Evolutionary conservation across 2,113 vertebrate genomes (phyloP).

Genomic region (Pseudopipra pipra): DNA sequence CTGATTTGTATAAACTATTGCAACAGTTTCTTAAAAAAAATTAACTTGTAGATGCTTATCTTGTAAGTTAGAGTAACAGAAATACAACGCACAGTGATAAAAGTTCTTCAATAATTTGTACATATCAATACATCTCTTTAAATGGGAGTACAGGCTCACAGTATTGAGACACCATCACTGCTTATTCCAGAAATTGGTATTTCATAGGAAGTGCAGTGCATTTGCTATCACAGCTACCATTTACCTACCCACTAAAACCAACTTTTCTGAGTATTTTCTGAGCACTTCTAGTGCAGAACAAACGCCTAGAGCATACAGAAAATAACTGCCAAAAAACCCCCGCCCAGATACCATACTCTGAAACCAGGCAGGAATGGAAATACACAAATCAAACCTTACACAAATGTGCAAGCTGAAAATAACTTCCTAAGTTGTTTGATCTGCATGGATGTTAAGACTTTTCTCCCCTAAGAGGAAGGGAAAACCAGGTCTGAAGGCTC

Average conservation of each 20-base stretch:
- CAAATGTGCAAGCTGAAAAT: fast-evolving
- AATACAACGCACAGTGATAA: neutral
- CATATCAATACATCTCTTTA: neutral
- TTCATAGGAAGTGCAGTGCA: neutral
- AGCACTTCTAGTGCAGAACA: neutral
- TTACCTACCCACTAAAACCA: neutral
- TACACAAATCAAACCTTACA: neutral
- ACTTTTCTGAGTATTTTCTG: neutral
- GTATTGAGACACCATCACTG: fast-evolving
- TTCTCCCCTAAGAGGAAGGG: neutral
- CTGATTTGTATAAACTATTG: neutral
- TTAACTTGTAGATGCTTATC: neutral
- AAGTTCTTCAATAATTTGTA: neutral
- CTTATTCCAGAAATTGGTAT: neutral
- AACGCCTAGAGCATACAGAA: fast-evolving
- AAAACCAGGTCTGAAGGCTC: neutral
- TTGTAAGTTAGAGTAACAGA: neutral
- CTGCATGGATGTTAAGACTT: fast-evolving
- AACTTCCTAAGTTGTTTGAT: neutral
- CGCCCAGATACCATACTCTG: neutral
- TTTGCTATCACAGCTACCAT: neutral
- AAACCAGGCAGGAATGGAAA: neutral
- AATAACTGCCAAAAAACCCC: fast-evolving
- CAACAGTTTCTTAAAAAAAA: neutral
- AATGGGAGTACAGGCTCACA: neutral